Evolutionary conservation across 2,888 invertebrate species (phyloP).

Genomic region (Drosophila tripunctata): DNA sequence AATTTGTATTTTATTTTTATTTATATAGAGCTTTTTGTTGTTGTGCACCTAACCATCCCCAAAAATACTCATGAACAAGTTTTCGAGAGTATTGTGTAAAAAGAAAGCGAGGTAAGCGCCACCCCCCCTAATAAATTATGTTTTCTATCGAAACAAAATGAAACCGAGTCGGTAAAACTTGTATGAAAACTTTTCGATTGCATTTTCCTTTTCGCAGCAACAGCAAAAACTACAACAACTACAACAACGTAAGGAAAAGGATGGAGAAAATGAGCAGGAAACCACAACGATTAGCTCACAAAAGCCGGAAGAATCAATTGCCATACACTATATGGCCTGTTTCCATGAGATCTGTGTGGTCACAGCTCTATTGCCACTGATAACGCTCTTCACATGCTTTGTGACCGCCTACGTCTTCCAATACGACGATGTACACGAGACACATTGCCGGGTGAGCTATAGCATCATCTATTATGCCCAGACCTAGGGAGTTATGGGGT

Average conservation of each 20-base stretch:
- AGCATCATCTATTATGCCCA: too few species aligned
- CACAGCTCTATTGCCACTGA: constrained; percentile 93
- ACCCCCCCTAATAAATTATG: background rate
- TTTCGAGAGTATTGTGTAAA: constrained; percentile 15
- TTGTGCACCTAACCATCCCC: constrained; percentile 63
- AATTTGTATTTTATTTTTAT: constrained; percentile 41
- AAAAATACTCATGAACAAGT: constrained; percentile 34
- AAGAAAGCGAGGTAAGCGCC: constrained; percentile 62
- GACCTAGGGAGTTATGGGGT: too few species aligned
- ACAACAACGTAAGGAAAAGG: constrained; percentile 8
- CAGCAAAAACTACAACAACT: constrained; percentile 21
- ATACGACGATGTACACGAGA: constrained; percentile 96
- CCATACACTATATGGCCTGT: constrained; percentile 89
- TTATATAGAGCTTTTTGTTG: constrained; percentile 59
- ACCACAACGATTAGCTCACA: constrained; percentile 36
- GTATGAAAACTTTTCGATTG: background rate
- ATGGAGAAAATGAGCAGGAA: constrained; percentile 6
- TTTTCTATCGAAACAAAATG: background rate
- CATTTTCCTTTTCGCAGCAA: constrained; percentile 31
- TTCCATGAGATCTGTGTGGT: constrained; percentile 92
- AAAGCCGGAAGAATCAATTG: constrained; percentile 82
- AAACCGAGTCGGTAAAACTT: background rate
- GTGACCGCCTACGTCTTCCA: constrained; percentile 95
- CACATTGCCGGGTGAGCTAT: constrained; percentile 96
- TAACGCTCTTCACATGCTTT: constrained; percentile 94